A percentile compares a stretch with the other conserved stretches of the same genome.
Evolutionary conservation across 2,797 vertebrate species (phyloP).

Genomic region (Dermochelys coriacea): DNA sequence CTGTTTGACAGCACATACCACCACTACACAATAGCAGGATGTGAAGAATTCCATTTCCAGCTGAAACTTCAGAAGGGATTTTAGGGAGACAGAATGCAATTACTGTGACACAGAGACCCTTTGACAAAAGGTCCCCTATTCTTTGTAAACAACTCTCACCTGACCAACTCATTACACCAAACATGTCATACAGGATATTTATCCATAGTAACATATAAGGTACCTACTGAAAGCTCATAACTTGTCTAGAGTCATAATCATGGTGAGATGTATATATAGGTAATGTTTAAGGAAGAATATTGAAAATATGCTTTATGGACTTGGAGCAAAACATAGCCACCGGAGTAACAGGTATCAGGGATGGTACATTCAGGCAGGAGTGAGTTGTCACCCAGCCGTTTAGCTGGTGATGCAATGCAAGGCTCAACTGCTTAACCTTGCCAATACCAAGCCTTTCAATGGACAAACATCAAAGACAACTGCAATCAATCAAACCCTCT

Average conservation of each 20-base stretch:
- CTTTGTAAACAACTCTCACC: neutral
- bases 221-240: neutral
- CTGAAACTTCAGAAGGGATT: neutral
- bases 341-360: neutral
- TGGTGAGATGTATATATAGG: neutral
- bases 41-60: accelerated
- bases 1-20: no score
- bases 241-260: neutral
- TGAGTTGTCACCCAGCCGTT: no score
- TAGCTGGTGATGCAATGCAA: neutral
- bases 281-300: neutral
- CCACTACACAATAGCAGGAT: accelerated
- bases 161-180: neutral
- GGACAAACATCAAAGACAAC: neutral
- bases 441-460: neutral
- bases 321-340: neutral
- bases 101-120: neutral
- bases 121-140: neutral
- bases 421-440: neutral
- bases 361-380: neutral
- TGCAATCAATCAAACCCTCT: neutral
- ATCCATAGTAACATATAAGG: neutral
- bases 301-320: neutral
- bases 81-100: neutral
- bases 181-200: neutral